Evolutionary conservation across 2,797 vertebrate species (phyloP).

Genomic region (Lophotriccus pileatus): DNA sequence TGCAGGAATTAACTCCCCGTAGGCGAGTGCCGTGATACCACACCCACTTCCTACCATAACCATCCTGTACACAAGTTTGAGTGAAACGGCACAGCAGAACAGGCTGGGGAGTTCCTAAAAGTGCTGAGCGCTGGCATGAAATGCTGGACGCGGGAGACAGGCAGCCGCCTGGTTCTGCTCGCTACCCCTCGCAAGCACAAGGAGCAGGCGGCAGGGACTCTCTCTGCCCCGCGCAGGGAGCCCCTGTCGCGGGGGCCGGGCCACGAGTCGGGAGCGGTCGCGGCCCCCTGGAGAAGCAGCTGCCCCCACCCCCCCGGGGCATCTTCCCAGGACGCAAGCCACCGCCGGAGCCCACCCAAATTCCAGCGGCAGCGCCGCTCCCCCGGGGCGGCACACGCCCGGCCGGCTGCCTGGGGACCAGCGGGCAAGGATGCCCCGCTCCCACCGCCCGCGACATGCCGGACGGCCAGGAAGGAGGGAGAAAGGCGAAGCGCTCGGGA

Average conservation of each 20-base stretch:
- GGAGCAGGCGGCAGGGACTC: fast-evolving
- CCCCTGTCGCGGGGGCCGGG: neutral
- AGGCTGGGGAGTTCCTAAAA: fast-evolving
- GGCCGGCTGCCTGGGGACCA: neutral
- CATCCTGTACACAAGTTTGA: fast-evolving
- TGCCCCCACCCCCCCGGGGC: neutral
- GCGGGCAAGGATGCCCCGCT: too few species aligned
- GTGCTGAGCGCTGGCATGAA: fast-evolving
- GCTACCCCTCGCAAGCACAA: too few species aligned
- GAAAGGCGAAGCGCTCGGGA: neutral
- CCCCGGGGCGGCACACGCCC: too few species aligned
- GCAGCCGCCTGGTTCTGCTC: neutral
- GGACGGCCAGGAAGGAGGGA: neutral
- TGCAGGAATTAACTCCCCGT: fast-evolving
- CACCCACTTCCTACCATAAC: fast-evolving
- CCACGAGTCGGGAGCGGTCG: too few species aligned
- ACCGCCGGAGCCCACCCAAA: too few species aligned
- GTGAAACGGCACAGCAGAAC: fast-evolving
- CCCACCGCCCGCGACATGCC: neutral
- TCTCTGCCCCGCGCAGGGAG: neutral
- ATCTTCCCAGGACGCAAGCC: too few species aligned
- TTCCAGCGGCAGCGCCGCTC: neutral
- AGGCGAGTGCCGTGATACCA: fast-evolving
- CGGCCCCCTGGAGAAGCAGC: neutral
- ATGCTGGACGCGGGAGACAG: fast-evolving